Conservation (phyloP, 1,140 invertebrate genomes). For the Lepidostoma basale region DNA sequence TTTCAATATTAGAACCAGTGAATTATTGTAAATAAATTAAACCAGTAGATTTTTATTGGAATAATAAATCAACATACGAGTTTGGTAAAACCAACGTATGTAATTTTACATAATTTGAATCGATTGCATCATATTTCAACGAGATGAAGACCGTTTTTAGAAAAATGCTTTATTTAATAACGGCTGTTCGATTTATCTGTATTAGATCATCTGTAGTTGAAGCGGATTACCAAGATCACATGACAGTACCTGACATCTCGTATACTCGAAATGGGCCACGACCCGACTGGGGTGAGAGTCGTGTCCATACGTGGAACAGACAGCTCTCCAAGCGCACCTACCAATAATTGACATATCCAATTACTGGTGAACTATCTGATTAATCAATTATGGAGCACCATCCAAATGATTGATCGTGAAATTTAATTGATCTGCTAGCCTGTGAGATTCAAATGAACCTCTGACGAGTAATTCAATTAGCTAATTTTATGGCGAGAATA, state of each 20-base stretch:
- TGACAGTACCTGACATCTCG: neutral
- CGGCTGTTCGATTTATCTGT: neutral
- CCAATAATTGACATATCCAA: neutral
- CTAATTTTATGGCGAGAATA: too few relatives aligned
- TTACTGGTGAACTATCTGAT: neutral
- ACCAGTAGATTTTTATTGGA: too few relatives aligned
- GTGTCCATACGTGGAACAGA: neutral
- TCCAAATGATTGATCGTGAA: neutral
- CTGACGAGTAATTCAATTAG: too few relatives aligned
- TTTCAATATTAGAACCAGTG: too few relatives aligned
- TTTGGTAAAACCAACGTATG: too few relatives aligned
- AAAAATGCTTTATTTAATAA: too few relatives aligned
- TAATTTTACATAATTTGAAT: too few relatives aligned
- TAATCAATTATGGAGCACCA: neutral
- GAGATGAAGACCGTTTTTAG: too few relatives aligned
- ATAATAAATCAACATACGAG: too few relatives aligned
- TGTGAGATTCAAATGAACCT: too few relatives aligned
- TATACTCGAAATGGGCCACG: neutral
- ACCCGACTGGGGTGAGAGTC: neutral
- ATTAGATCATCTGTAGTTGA: neutral
- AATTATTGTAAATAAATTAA: too few relatives aligned
- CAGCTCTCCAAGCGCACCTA: neutral
- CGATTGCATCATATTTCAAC: too few relatives aligned
- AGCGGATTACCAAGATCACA: neutral
- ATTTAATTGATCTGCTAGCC: conserved; percentile 5